A percentile compares a stretch with the other conserved stretches of the same genome.
Conservation (phyloP, 2,888 invertebrate genomes). For the Drosophila anomelani region DNA sequence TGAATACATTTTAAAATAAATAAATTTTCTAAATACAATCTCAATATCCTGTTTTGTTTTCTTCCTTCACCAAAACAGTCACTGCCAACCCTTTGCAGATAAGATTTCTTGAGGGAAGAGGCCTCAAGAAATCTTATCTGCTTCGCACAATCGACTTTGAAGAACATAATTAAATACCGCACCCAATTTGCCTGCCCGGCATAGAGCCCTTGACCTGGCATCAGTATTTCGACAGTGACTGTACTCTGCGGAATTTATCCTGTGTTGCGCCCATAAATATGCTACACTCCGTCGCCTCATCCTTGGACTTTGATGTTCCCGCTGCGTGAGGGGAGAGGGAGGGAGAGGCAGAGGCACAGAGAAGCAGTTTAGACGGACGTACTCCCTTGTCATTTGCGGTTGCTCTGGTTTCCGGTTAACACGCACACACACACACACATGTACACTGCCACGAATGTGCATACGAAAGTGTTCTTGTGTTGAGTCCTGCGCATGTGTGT, state of each 20-base stretch:
- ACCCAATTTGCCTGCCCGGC: not conserved
- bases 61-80: not conserved
- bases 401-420: conserved; percentile 66
- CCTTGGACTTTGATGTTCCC: conserved; percentile 66
- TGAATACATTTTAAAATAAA: not conserved
- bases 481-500: conserved; percentile 23
- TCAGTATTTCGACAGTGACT: conserved; percentile 23
- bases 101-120: too few relatives aligned
- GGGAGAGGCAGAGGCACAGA: not conserved
- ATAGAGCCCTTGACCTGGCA: conserved; percentile 11
- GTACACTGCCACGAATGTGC: conserved; percentile 31
- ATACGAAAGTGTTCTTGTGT: conserved; percentile 60
- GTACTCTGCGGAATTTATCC: conserved; percentile 27
- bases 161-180: conserved; percentile 30
- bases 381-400: conserved; percentile 74
- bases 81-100: not conserved
- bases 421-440: conserved; percentile 20
- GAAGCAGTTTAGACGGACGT: conserved; percentile 58
- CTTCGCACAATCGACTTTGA: conserved; percentile 11
- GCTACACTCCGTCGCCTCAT: conserved; percentile 56
- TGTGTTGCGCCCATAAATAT: conserved; percentile 67
- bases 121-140: not conserved
- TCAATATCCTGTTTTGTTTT: not conserved
- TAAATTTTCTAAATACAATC: not conserved
- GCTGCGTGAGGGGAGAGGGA: conserved; percentile 34